phyloP scores from a whole-genome alignment of 2,113 vertebrate genomes.

The Xenus cinereus region DNA sequence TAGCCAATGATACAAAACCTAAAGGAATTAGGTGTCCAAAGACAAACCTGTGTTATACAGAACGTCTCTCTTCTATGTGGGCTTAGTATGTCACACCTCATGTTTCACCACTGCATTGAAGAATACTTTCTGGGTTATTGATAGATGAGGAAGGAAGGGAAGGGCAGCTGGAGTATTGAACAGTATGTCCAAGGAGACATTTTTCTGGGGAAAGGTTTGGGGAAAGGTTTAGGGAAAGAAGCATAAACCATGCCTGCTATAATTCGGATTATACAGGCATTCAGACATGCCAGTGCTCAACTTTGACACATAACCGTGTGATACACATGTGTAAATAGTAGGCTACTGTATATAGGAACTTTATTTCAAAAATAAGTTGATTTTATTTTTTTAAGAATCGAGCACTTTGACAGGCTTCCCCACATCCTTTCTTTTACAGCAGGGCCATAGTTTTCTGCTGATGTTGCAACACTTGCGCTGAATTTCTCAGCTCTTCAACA shows the following conservation, averaged over 20 bases:
- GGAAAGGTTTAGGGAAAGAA: background rate
- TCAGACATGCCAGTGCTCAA: background rate
- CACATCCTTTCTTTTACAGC: background rate
- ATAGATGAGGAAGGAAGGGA: background rate
- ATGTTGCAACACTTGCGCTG: background rate
- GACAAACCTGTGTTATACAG: background rate
- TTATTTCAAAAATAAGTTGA: background rate
- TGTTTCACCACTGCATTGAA: background rate
- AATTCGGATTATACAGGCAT: background rate
- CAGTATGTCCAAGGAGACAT: background rate
- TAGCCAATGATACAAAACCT: background rate
- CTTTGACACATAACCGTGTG: background rate
- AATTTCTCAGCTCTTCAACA: background rate
- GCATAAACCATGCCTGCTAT: background rate
- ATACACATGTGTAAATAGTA: background rate
- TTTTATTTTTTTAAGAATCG: background rate
- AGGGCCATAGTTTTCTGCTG: background rate
- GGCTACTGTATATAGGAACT: background rate
- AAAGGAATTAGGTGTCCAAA: background rate
- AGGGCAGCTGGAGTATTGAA: background rate
- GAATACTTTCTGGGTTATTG: background rate
- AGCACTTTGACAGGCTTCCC: background rate
- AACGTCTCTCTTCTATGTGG: background rate
- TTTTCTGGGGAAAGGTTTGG: background rate
- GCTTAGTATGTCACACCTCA: background rate